Percentiles rank a stretch among this genome's conserved stretches.
These are phyloP conservation scores for Hydrochoerus hydrochaeris DNA, from an alignment of 2,113 vertebrate species.

Conservation along the genomic window DNA sequence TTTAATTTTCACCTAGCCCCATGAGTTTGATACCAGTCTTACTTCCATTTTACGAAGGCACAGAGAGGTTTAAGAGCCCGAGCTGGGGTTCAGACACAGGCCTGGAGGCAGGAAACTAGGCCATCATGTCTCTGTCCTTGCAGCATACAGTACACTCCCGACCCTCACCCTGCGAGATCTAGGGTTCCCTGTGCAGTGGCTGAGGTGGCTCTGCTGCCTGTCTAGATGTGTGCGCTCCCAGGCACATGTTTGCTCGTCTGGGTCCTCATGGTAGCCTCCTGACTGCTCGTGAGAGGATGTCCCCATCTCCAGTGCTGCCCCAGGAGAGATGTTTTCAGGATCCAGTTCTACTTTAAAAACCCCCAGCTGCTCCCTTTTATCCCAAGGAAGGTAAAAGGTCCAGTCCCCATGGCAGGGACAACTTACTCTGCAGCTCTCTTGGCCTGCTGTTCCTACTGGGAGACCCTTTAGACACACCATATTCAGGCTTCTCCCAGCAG, in stretches of 20 bases:
- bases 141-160: not conserved
- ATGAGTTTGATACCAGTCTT: not conserved
- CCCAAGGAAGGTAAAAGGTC: not conserved
- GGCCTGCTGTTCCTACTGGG: not conserved
- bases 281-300: not conserved
- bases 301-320: not conserved
- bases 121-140: rapidly evolving
- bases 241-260: too few relatives aligned
- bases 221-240: not conserved
- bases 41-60: not conserved
- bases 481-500: rapidly evolving
- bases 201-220: not conserved
- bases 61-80: not conserved
- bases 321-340: not conserved
- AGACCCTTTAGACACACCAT: not conserved
- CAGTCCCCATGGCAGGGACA: not conserved
- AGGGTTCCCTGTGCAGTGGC: not conserved
- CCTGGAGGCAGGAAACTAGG: not conserved
- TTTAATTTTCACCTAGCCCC: not conserved
- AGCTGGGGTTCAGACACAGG: not conserved
- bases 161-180: not conserved
- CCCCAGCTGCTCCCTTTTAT: not conserved
- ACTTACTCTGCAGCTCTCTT: not conserved
- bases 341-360: not conserved
- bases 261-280: not conserved